Evolutionary conservation across 2,888 invertebrate species (phyloP), one percentile per base, ranked within the genome.

Genomic region (Dorcus hopei): DNA sequence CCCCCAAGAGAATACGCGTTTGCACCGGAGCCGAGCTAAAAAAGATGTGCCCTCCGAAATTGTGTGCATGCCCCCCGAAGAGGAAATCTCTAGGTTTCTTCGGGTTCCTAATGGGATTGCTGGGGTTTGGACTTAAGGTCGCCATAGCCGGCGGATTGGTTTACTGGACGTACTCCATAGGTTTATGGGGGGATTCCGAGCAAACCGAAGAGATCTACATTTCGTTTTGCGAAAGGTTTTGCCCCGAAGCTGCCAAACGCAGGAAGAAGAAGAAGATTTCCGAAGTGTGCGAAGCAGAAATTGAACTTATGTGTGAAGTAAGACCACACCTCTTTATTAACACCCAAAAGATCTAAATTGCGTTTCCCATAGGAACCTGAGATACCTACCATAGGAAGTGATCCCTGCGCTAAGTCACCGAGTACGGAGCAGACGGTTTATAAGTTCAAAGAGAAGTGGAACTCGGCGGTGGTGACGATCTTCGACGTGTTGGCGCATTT

Each of bases 171-270:
- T 74, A 73, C 11, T 72, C 77, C 59, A 56, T 58, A 42, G 61
- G 54, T 9, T 59, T 81, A 8, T 81, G 81, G 81, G 79, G 80
- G 1, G 73, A 72, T 52, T 66, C 75, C 6, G 70, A 70, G 23
- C 72, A 78, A 49, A 76, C 78, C 7, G 77, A 80, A 62, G 68
- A 76, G 9, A 61, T 81, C 19, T 81, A 78, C 61, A 64, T 62
- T 14, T 68, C 61, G 11, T 65, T 71, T 9, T 73, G 74, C 39
- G 59, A 66, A 1, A 49, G 65, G 2, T 39, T 33, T n/a, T 41
- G 48, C 14, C 5, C 23, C 9, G 7, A 26, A 5, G 65, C 68
- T 3, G 38, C 26, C 8, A 59, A 58, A 9, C 70, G 68, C 56
- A 65, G 65, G 64, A 58, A 68, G 14, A 60, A 58, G 9, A 71